Conservation (phyloP, 2,888 invertebrate genomes). For the Drosophila melanosoma region DNA sequence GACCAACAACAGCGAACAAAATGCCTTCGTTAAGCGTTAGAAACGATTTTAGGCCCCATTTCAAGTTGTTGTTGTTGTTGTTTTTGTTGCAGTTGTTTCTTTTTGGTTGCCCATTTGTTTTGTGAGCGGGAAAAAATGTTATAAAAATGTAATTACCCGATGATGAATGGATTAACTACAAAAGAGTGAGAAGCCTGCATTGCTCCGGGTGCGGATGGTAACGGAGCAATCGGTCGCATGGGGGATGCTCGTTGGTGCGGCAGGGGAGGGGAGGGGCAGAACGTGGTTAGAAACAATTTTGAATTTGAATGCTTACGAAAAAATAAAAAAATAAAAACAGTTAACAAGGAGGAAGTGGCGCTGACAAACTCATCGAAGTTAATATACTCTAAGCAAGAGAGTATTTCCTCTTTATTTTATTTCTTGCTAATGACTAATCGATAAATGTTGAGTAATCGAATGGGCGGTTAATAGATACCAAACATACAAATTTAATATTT, state of each 20-base stretch:
- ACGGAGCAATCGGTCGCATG: conserved; percentile 9
- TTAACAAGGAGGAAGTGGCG: conserved; percentile 52
- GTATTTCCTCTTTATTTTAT: neutral
- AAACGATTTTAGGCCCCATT: conserved; percentile 69
- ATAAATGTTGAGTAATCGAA: neutral
- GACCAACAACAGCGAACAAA: conserved; percentile 71
- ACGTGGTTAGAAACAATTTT: conserved; percentile 54
- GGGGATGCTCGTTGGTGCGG: neutral
- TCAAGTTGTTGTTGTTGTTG: conserved; percentile 45
- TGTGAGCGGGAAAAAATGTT: conserved; percentile 77
- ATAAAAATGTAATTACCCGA: conserved; percentile 81
- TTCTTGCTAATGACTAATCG: neutral
- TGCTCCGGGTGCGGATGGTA: conserved; percentile 68
- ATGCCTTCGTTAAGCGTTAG: conserved; percentile 78
- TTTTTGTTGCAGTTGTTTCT: conserved; percentile 46
- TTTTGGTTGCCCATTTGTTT: conserved; percentile 71
- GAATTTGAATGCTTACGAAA: conserved; percentile 49
- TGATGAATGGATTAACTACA: conserved; percentile 81
- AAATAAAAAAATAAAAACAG: conserved; percentile 30
- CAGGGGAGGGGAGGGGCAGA: conserved; percentile 11
- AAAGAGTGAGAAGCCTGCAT: conserved; percentile 72
- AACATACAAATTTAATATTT: neutral
- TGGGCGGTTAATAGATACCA: neutral
- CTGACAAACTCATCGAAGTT: conserved; percentile 21
- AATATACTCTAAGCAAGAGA: conserved; percentile 30